Percentiles rank a stretch among this genome's conserved stretches.
These are phyloP conservation scores for Oplegnathus fasciatus DNA, from an alignment of 2,113 vertebrate genomes.

Conservation along the genomic window DNA sequence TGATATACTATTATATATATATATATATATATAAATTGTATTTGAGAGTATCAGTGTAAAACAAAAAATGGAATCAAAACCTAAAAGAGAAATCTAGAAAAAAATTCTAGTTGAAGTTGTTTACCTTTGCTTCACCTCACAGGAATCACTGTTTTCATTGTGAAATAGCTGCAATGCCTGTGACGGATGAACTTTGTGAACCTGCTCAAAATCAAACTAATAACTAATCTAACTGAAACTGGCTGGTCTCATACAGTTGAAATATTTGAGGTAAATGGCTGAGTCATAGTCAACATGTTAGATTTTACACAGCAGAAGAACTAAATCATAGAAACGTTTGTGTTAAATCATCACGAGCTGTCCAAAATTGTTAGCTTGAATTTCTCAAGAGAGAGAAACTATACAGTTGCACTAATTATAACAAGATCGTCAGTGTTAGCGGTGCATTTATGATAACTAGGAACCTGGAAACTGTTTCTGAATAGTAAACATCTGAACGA, in stretches of 20 bases:
- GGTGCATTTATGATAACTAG: not conserved
- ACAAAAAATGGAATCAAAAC: too few species aligned
- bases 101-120: not conserved
- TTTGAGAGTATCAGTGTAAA: not conserved
- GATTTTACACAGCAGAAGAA: not conserved
- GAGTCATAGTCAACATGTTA: too few species aligned
- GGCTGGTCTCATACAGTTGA: not conserved
- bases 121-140: too few species aligned
- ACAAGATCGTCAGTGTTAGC: not conserved
- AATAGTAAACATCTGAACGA: not conserved
- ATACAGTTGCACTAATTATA: not conserved
- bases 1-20: too few species aligned
- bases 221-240: not conserved
- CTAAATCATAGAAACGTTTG: not conserved
- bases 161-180: not conserved
- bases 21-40: too few species aligned
- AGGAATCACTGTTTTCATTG: not conserved
- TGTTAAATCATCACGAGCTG: not conserved
- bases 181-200: constrained; percentile 5
- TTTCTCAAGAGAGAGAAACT: not conserved
- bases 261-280: not conserved
- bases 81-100: not conserved
- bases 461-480: not conserved
- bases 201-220: not conserved
- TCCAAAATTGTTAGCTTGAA: not conserved